Percentiles rank a stretch among this genome's conserved stretches.
These are phyloP conservation scores for Eilema sororculum DNA, from an alignment of 2,888 invertebrate genomes.

Conservation along the genomic window DNA sequence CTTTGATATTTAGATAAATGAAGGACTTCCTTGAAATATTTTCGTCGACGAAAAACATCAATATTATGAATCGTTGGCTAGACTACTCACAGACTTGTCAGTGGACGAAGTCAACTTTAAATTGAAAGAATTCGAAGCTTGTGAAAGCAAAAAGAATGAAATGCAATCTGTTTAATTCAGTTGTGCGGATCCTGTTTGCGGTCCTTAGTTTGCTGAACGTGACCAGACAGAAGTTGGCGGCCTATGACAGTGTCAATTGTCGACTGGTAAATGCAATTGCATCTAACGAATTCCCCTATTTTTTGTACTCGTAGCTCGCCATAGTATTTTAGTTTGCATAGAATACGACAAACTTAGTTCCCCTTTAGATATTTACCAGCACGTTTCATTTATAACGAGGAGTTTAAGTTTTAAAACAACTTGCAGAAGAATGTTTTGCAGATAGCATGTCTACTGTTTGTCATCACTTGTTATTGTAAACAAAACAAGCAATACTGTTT, in stretches of 20 bases:
- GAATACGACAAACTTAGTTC: constrained; percentile 27
- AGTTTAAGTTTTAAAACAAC: constrained; percentile 33
- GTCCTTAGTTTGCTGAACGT: constrained; percentile 83
- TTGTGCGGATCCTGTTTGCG: constrained; percentile 78
- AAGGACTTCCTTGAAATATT: constrained; percentile 22
- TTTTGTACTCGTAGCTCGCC: constrained; percentile 29
- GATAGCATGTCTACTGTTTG: constrained; percentile 55
- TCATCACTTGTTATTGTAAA: constrained; percentile 75
- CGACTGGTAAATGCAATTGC: constrained; percentile 60
- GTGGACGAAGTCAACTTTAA: constrained; percentile 59
- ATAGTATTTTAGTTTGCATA: constrained; percentile 38
- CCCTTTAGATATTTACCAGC: constrained; percentile 28
- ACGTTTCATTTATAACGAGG: constrained; percentile 31
- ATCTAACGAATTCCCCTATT: constrained; percentile 55
- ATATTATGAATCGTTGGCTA: constrained; percentile 62
- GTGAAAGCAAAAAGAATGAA: constrained; percentile 75
- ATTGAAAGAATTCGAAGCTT: constrained; percentile 67
- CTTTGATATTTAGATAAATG: constrained; percentile 24
- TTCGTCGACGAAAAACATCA: constrained; percentile 55
- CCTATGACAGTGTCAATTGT: constrained; percentile 72
- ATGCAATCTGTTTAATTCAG: constrained; percentile 71
- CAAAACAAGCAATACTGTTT: constrained; percentile 60
- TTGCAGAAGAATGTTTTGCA: constrained; percentile 32
- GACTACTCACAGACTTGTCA: constrained; percentile 65
- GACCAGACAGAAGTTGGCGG: constrained; percentile 78